Evolutionary conservation across 2,113 vertebrate species (phyloP).

Genomic region (Pyrgilauda ruficollis): DNA sequence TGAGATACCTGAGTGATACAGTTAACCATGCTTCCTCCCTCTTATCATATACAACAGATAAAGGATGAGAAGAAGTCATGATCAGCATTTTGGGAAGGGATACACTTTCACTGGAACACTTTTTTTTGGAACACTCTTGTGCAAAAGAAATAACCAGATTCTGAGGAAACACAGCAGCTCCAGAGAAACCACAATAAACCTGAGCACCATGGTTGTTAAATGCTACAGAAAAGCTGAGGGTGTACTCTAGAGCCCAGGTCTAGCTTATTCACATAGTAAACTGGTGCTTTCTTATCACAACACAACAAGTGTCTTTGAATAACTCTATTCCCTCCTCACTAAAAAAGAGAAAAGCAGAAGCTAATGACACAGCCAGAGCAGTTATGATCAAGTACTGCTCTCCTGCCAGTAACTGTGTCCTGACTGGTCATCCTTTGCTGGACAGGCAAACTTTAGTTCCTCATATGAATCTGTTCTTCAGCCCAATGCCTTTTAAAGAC

Average conservation of each 20-base stretch:
- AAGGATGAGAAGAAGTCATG: not conserved
- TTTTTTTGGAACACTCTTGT: too few relatives aligned
- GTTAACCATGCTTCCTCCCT: not conserved
- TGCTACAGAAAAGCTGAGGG: not conserved
- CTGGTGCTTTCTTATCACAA: not conserved
- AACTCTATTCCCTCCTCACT: not conserved
- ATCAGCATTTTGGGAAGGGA: not conserved
- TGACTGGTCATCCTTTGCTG: not conserved
- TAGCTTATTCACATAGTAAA: not conserved
- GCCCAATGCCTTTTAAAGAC: not conserved
- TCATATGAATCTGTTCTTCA: rapidly evolving
- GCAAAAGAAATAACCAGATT: not conserved
- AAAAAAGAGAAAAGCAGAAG: not conserved
- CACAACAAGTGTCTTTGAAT: not conserved
- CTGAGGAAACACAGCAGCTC: not conserved
- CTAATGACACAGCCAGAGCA: not conserved
- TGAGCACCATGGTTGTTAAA: not conserved
- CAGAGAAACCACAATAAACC: not conserved
- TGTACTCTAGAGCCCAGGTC: not conserved
- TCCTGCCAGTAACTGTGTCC: not conserved
- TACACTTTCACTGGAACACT: not conserved
- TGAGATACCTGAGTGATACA: not conserved
- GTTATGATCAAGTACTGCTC: not conserved
- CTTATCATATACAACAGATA: not conserved
- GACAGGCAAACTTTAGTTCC: not conserved